These are phyloP conservation scores for Pimpla rufipes DNA, from an alignment of 2,888 invertebrate species.

Conservation along the genomic window DNA sequence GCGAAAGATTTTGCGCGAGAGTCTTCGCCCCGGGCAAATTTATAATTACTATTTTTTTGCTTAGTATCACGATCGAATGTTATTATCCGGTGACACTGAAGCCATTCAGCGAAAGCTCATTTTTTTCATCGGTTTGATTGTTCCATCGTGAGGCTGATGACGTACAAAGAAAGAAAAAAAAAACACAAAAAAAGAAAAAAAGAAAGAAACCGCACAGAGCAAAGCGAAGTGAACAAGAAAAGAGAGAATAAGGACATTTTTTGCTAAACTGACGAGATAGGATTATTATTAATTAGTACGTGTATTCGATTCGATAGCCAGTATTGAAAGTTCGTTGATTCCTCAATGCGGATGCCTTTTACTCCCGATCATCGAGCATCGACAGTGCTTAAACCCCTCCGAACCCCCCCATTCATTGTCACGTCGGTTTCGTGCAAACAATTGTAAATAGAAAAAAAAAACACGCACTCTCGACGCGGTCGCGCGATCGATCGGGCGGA, in stretches of 20 bases:
- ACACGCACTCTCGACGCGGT: slow-evolving; percentile 35
- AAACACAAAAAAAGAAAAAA: too few species aligned
- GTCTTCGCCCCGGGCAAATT: slow-evolving; percentile 2
- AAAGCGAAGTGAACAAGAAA: slow-evolving; percentile 39
- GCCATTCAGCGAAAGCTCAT: slow-evolving; percentile 71
- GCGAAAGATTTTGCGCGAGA: neutral
- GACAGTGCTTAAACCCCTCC: slow-evolving; percentile 35
- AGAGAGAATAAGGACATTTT: slow-evolving; percentile 36
- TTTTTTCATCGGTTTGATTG: slow-evolving; percentile 65
- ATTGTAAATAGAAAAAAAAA: slow-evolving; percentile 62
- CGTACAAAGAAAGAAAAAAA: slow-evolving; percentile 61
- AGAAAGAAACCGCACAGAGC: neutral
- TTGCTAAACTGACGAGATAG: slow-evolving; percentile 37
- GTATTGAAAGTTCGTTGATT: slow-evolving; percentile 52
- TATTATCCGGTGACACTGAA: slow-evolving; percentile 68
- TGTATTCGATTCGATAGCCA: slow-evolving; percentile 47
- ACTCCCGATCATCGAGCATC: slow-evolving; percentile 15
- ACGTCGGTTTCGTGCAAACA: slow-evolving; percentile 59
- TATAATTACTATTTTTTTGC: slow-evolving; percentile 49
- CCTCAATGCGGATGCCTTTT: slow-evolving; percentile 34
- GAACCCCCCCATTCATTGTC: slow-evolving; percentile 6
- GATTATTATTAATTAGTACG: neutral
- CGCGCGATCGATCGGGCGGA: slow-evolving; percentile 47
- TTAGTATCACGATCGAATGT: slow-evolving; percentile 66
- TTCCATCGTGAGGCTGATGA: slow-evolving; percentile 60